Evolutionary conservation across 2,113 vertebrate genomes (phyloP).

Genomic region (Lagopus muta): DNA sequence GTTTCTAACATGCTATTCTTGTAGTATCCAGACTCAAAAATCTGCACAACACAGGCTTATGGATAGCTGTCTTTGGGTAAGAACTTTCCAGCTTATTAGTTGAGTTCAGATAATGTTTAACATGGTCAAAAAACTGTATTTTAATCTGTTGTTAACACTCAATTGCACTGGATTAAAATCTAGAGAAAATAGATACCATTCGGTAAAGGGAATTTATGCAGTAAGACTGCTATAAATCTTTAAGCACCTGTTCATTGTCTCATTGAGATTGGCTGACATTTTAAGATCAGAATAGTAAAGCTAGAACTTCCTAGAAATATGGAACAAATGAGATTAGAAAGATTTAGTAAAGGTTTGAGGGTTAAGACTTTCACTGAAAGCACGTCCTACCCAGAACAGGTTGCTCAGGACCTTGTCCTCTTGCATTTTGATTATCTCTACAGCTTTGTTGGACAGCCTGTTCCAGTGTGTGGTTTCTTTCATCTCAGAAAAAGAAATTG

Average conservation of each 20-base stretch:
- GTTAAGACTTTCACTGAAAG: background rate
- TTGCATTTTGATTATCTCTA: background rate
- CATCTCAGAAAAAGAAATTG: too few relatives aligned
- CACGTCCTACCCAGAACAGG: background rate
- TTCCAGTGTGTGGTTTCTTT: background rate
- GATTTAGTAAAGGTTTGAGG: background rate
- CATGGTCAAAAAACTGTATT: background rate
- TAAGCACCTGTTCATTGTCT: background rate
- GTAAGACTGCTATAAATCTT: background rate
- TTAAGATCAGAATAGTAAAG: background rate
- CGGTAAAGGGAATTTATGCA: background rate
- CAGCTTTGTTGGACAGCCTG: background rate
- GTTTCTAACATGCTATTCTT: background rate
- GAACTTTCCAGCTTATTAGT: background rate
- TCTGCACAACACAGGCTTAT: background rate
- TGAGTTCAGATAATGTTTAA: background rate
- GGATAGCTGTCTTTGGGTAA: background rate
- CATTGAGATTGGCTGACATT: background rate
- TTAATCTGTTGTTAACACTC: too few relatives aligned
- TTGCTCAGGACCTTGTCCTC: background rate
- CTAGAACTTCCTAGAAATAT: background rate
- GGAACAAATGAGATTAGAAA: background rate
- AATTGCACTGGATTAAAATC: background rate
- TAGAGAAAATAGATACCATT: background rate
- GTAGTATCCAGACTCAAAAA: background rate